Evolutionary conservation across 2,888 invertebrate genomes (phyloP).

Genomic region (Scaptomyza flava): DNA sequence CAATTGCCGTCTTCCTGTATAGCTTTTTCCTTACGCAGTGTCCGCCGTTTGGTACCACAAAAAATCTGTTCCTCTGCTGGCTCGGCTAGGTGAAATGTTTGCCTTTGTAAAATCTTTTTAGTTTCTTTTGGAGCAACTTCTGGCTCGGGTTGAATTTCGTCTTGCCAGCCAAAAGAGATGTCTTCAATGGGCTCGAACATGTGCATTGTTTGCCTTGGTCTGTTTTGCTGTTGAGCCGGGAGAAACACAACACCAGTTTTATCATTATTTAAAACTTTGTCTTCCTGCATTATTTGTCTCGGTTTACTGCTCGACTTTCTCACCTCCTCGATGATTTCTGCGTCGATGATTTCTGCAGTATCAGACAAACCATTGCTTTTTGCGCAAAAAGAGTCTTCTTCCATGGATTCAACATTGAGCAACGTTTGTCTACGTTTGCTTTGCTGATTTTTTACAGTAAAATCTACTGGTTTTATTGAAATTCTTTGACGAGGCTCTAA

Average conservation of each 20-base stretch:
- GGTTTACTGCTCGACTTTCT: neutral
- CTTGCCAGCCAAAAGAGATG: neutral
- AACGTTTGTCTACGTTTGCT: constrained; percentile 26
- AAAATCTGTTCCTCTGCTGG: constrained; percentile 21
- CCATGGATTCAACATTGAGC: constrained; percentile 18
- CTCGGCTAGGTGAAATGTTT: constrained; percentile 15
- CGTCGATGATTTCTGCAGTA: neutral
- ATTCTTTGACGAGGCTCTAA: neutral
- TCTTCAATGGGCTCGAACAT: constrained; percentile 31
- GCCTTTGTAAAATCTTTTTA: neutral
- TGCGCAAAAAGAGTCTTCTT: constrained; percentile 23
- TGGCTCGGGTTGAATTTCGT: neutral
- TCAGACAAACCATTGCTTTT: neutral
- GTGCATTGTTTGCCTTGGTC: constrained; percentile 19
- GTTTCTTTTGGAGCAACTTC: neutral
- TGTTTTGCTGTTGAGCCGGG: neutral
- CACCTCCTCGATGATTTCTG: neutral
- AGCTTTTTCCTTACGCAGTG: neutral
- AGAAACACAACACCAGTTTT: neutral
- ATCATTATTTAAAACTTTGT: neutral
- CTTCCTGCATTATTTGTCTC: constrained; percentile 26
- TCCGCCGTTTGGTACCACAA: constrained; percentile 1
- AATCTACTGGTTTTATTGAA: neutral
- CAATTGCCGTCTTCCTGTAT: constrained; percentile 15
- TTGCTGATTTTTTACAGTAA: neutral